These are phyloP conservation scores for Microtus oregoni DNA, from an alignment of 2,113 vertebrate genomes.

Conservation along the genomic window DNA sequence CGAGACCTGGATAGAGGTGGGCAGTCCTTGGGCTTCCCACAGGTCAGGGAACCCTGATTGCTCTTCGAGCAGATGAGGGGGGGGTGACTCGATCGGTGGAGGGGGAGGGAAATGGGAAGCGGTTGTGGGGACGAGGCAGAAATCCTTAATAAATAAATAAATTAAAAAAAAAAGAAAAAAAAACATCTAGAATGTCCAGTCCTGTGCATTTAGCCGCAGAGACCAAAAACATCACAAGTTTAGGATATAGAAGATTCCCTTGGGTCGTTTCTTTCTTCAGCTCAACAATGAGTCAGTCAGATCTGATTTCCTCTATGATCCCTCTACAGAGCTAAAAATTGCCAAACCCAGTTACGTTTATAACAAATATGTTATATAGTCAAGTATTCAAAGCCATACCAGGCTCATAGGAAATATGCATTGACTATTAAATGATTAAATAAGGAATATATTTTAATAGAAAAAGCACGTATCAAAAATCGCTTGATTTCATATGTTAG, in stretches of 20 bases:
- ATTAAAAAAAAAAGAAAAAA: too few species aligned
- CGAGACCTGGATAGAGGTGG: too few species aligned
- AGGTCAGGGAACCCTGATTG: too few species aligned
- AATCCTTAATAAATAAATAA: too few species aligned
- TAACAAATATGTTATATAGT: conserved; percentile 5
- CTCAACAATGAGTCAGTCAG: conserved; percentile 37
- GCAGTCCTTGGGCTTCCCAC: too few species aligned
- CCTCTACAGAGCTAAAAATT: background rate
- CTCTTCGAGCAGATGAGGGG: too few species aligned
- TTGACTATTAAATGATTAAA: conserved; percentile 10
- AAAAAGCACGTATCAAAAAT: background rate
- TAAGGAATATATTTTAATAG: background rate
- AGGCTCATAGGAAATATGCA: background rate
- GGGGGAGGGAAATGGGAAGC: too few species aligned
- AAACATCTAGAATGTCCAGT: conserved; percentile 5
- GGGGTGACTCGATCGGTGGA: too few species aligned
- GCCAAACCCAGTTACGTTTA: background rate
- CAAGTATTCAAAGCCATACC: background rate
- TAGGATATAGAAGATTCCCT: background rate
- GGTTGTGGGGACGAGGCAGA: too few species aligned
- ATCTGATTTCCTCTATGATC: background rate
- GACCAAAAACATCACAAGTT: background rate
- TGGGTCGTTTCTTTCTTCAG: background rate
- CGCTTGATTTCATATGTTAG: conserved; percentile 21
- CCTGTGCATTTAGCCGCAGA: conserved; percentile 2